These are phyloP conservation scores for Drosophila greeni DNA, from an alignment of 2,888 invertebrate species.

Conservation along the genomic window DNA sequence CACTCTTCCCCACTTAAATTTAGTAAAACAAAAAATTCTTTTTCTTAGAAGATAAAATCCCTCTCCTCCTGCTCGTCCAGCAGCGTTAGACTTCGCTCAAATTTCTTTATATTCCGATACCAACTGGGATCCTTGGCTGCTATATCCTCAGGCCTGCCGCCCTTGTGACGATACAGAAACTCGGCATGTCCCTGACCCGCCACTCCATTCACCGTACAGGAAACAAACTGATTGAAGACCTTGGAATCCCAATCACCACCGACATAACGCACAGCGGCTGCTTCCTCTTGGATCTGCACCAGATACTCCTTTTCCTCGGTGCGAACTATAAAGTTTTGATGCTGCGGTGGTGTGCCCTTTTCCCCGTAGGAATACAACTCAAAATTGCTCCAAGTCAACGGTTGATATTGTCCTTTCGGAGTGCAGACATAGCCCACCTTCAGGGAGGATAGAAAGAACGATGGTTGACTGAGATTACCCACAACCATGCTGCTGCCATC, in stretches of 20 bases:
- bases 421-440: constrained; percentile 84
- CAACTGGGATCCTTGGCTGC: constrained; percentile 81
- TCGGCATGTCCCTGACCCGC: constrained; percentile 86
- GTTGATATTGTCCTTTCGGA: constrained; percentile 80
- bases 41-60: constrained; percentile 59
- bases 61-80: constrained; percentile 49
- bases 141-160: constrained; percentile 80
- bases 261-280: constrained; percentile 83
- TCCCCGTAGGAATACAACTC: constrained; percentile 85
- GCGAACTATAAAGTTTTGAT: constrained; percentile 83
- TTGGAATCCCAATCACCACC: constrained; percentile 85
- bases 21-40: constrained; percentile 4
- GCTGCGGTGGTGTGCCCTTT: constrained; percentile 82
- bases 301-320: constrained; percentile 81
- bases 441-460: constrained; percentile 80
- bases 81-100: constrained; percentile 63
- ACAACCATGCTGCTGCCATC: constrained; percentile 85
- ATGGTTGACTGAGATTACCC: constrained; percentile 88
- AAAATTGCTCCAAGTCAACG: constrained; percentile 83
- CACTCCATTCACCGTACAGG: constrained; percentile 80
- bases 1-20: not conserved
- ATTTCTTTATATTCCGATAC: constrained; percentile 80
- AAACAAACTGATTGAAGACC: constrained; percentile 83
- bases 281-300: constrained; percentile 82
- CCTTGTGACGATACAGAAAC: constrained; percentile 84